A percentile compares a stretch with the other conserved stretches of the same genome.
Conservation (phyloP, 2,113 vertebrate genomes). For the Mustela lutreola region DNA sequence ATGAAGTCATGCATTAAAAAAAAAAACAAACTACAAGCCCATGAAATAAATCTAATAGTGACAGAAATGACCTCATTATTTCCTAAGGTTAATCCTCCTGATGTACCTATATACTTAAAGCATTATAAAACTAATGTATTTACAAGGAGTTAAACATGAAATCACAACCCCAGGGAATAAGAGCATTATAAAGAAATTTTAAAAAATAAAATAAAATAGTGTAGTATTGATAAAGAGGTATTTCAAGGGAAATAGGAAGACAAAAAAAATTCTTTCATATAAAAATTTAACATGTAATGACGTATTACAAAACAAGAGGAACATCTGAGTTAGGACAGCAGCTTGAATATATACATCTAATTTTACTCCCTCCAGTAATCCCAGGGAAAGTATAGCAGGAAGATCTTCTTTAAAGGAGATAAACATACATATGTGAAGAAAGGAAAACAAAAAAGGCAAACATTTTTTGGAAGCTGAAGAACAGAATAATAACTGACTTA, state of each 20-base stretch:
- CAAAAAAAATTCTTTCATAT: not conserved
- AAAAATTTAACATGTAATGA: slow-evolving; percentile 36
- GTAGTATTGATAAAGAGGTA: not conserved
- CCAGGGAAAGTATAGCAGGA: not conserved
- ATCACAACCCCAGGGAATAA: slow-evolving; percentile 22
- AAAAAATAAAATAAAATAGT: not conserved
- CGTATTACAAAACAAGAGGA: slow-evolving; percentile 10
- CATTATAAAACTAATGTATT: slow-evolving; percentile 51
- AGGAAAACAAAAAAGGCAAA: slow-evolving; percentile 17
- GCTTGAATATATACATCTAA: slow-evolving; percentile 8
- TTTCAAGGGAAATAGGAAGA: slow-evolving; percentile 17
- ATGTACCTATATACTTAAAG: not conserved
- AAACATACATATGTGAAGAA: not conserved
- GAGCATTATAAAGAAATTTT: not conserved
- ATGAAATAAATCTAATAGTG: slow-evolving; percentile 49
- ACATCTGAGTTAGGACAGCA: slow-evolving; percentile 22
- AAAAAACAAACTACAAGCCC: not conserved
- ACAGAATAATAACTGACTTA: not conserved
- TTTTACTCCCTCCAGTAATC: not conserved
- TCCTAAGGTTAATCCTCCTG: not conserved
- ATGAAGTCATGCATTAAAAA: slow-evolving; percentile 28
- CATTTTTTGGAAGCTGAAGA: slow-evolving; percentile 7
- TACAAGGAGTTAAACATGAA: slow-evolving; percentile 40
- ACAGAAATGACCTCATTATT: slow-evolving; percentile 35
- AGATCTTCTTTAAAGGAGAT: slow-evolving; percentile 12